A percentile compares a stretch with the other conserved stretches of the same genome.
These are phyloP conservation scores for Drosophila varians DNA, from an alignment of 1,140 invertebrate species.

Conservation along the genomic window DNA sequence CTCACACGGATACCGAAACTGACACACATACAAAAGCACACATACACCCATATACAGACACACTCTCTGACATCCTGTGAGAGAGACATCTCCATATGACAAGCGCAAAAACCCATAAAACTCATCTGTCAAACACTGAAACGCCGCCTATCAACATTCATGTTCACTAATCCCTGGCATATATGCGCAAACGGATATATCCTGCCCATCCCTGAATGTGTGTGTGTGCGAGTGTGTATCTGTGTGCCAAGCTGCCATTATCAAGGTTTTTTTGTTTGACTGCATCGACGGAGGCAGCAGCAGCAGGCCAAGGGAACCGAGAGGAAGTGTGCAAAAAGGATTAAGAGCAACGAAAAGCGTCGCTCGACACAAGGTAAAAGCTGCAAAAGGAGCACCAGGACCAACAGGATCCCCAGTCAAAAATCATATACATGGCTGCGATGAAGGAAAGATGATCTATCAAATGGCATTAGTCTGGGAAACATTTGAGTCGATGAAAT, in stretches of 20 bases:
- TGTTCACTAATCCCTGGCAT: constrained; percentile 75
- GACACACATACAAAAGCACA: constrained; percentile 2
- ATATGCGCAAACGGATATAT: constrained; percentile 76
- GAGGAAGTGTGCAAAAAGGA: constrained; percentile 63
- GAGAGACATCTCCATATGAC: constrained; percentile 46
- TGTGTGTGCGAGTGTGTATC: constrained; percentile 12
- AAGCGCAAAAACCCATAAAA: constrained; percentile 71
- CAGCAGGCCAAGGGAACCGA: constrained; percentile 9
- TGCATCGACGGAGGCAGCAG: constrained; percentile 27
- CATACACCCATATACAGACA: constrained; percentile 11
- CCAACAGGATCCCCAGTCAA: constrained; percentile 15
- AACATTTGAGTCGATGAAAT: constrained; percentile 18
- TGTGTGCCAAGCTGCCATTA: constrained; percentile 59
- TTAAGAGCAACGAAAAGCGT: constrained; percentile 69
- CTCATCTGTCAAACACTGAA: constrained; percentile 76
- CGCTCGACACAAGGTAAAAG: constrained; percentile 54
- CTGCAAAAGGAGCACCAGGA: constrained; percentile 36
- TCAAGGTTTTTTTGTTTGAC: constrained; percentile 73
- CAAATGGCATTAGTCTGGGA: constrained; percentile 36
- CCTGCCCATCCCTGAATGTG: constrained; percentile 2
- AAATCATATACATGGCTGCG: constrained; percentile 28
- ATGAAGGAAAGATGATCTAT: constrained; percentile 35
- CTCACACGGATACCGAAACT: constrained; percentile 12
- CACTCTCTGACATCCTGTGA: background rate
- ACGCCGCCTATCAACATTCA: constrained; percentile 74